These are phyloP conservation scores for Psittacula echo DNA, from an alignment of 2,797 vertebrate genomes.

Conservation along the genomic window DNA sequence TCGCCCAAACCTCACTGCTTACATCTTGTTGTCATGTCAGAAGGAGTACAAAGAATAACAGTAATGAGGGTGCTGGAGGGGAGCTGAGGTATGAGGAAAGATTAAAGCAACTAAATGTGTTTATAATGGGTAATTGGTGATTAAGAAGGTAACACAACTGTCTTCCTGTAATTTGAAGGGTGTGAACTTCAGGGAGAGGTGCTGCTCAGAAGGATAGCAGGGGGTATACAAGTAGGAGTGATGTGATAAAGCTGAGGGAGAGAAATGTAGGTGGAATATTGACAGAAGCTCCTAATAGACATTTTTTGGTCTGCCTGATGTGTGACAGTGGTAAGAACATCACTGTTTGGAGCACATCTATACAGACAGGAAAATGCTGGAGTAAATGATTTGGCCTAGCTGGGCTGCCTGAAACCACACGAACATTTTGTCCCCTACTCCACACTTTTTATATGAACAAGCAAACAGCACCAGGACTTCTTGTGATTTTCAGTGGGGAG, in stretches of 20 bases:
- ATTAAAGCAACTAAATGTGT: slow-evolving; percentile 13
- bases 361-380: background rate
- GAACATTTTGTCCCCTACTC: background rate
- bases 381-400: background rate
- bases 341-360: background rate
- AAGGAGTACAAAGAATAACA: slow-evolving; percentile 1
- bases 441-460: background rate
- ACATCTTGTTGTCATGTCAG: background rate
- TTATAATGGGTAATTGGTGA: background rate
- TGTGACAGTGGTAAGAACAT: background rate
- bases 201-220: background rate
- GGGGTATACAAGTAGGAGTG: background rate
- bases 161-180: background rate
- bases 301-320: background rate
- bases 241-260: background rate
- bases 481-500: background rate
- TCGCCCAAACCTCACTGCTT: background rate
- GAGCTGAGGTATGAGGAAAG: background rate
- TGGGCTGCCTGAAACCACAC: background rate
- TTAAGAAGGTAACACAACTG: background rate
- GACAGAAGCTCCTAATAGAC: background rate
- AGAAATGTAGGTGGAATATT: background rate
- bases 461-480: background rate
- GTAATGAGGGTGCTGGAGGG: background rate
- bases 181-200: slow-evolving; percentile 9